Percentiles rank a stretch among this genome's conserved stretches.
Evolutionary conservation across 2,888 invertebrate species (phyloP).

Genomic region (Aphodius granarius): DNA sequence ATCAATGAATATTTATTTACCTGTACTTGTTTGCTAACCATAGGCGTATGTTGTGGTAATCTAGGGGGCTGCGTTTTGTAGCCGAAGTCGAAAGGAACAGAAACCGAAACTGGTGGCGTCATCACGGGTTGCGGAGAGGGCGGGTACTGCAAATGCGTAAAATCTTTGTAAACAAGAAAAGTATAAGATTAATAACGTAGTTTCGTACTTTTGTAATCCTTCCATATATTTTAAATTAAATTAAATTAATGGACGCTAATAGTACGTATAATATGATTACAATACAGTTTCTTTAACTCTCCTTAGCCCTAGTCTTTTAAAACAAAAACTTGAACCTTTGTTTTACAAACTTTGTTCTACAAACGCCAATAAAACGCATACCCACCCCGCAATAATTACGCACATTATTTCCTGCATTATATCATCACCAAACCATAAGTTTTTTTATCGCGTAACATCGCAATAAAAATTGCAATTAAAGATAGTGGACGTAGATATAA

Average conservation of each 20-base stretch:
- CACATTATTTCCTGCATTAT: too few relatives aligned
- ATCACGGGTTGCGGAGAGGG: conserved; percentile 68
- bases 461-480: background rate
- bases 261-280: too few relatives aligned
- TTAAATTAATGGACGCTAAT: background rate
- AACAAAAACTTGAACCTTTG: too few relatives aligned
- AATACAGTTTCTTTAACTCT: too few relatives aligned
- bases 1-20: conserved; percentile 53
- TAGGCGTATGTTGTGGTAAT: conserved; percentile 53
- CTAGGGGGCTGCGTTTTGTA: conserved; percentile 58
- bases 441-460: too few relatives aligned
- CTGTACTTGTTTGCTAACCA: conserved; percentile 66
- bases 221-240: background rate
- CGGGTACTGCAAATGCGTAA: conserved; percentile 63
- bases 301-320: background rate
- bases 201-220: background rate
- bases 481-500: background rate
- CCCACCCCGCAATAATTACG: too few relatives aligned
- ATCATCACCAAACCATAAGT: too few relatives aligned
- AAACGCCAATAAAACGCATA: too few relatives aligned
- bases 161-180: background rate
- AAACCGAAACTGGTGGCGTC: conserved; percentile 58
- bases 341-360: too few relatives aligned
- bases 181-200: background rate
- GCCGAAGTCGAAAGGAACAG: conserved; percentile 63